These are phyloP conservation scores for Heterodera schachtii DNA, from an alignment of 1,140 invertebrate genomes.

Conservation along the genomic window DNA sequence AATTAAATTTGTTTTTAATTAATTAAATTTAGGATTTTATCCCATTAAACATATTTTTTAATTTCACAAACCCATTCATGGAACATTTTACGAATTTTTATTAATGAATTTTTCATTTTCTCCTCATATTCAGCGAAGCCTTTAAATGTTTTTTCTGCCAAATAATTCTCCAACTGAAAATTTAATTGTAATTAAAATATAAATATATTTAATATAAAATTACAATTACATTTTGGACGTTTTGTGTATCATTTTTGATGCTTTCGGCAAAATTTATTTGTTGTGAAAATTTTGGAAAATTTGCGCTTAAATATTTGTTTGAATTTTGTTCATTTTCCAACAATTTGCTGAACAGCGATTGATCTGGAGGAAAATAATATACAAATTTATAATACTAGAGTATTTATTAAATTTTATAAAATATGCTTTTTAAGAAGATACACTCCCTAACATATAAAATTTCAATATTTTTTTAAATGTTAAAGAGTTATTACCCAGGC, in stretches of 20 bases:
- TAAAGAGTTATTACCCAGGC: too few species aligned
- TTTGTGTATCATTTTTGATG: neutral
- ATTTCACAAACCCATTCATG: neutral
- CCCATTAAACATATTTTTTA: too few species aligned
- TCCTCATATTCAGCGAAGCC: neutral
- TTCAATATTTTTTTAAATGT: too few species aligned
- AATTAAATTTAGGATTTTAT: too few species aligned
- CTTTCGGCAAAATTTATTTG: neutral
- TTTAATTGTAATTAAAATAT: neutral
- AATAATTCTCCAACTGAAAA: neutral
- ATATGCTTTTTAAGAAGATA: too few species aligned
- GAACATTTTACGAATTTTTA: neutral
- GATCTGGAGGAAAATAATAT: neutral
- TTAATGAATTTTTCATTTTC: neutral
- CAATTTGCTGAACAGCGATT: neutral
- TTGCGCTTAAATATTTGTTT: neutral
- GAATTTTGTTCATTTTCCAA: neutral
- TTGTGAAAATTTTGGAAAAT: neutral
- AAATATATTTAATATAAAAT: neutral
- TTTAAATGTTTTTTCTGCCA: neutral
- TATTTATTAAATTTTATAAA: too few species aligned
- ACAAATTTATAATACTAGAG: too few species aligned
- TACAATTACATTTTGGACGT: neutral
- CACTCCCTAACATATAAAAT: too few species aligned
- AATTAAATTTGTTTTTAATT: neutral